Evolutionary conservation across 64 coral and sea anemone genomes (phyloP), one percentile per base, ranked within the genome.

Genomic region (Montipora foliosa): DNA sequence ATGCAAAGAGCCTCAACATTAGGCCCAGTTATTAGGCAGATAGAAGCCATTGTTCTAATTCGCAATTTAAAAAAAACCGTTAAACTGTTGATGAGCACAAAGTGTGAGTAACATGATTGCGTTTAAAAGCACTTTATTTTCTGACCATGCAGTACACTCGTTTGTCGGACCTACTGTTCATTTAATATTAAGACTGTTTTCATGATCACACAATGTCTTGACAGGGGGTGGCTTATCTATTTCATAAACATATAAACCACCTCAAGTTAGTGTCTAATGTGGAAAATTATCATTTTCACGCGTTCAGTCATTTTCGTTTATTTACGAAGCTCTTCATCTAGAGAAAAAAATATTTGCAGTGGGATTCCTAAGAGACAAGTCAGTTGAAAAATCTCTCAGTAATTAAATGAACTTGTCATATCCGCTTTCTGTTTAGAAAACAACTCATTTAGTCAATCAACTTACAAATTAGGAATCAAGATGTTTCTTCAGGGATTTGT

Each of bases 181-280:
- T 10, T 21, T 78, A 78, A 78, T 78, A 78, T 78, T 50, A 37
- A 15, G 47, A 85, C 70, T 70, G 49, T 17, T 85, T 64, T 85
- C 66, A 85, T 49, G 49, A 71, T 10, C 16, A 64, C 7, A 21
- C 82, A 71, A 71, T 85, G 17, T 6, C 62, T 5, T 20, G 5
- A 67, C 45, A 16, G 64, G 82, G 66, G 82, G 61, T 85, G 29
- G 6, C 14, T 70, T 50, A 50, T 64, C 66, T 15, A 50, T 85
- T 49, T 3, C 4, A 85, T 71, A 71, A 85, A 70, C 46, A 70
- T 50, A 37, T 70, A 83, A 66, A 83, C 80, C 25, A 4, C 37
- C 37, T 2, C 37, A 37, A 37, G 58, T 67, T 10, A 17, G 44
- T 11, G 59, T n/a, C 24, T 67, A 59, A 25, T 29, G 60, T 83